phyloP scores from a whole-genome alignment of 1,140 invertebrate genomes.

The Lucilia cuprina region DNA sequence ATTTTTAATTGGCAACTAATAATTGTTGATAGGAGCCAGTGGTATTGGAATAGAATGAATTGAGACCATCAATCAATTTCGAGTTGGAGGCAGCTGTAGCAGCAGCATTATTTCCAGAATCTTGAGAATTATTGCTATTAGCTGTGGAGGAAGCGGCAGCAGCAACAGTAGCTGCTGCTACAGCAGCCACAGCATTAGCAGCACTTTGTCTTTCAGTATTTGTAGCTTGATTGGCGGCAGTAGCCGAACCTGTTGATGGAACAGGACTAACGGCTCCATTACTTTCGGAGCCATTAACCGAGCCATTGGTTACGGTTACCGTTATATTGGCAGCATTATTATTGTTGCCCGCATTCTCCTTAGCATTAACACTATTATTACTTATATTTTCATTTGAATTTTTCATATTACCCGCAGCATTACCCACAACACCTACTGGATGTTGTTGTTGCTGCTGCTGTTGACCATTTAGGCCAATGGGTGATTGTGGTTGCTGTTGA shows the following conservation, averaged over 20 bases:
- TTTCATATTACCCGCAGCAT: conserved; percentile 7
- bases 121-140: conserved; percentile 36
- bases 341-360: conserved; percentile 37
- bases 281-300: neutral
- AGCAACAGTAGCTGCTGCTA: conserved; percentile 19
- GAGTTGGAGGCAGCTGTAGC: conserved; percentile 42
- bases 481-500: conserved; percentile 34
- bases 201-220: conserved; percentile 26
- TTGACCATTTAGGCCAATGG: neutral
- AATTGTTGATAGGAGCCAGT: conserved; percentile 57
- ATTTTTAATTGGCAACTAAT: conserved; percentile 59
- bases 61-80: conserved; percentile 60
- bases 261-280: neutral
- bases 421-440: conserved; percentile 9
- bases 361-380: conserved; percentile 1
- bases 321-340: conserved; percentile 34
- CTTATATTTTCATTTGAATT: conserved; percentile 24
- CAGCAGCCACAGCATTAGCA: conserved; percentile 27
- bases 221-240: neutral
- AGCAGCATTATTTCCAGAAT: conserved; percentile 27
- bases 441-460: conserved; percentile 37
- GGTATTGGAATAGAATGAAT: conserved; percentile 55
- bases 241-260: neutral
- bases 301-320: conserved; percentile 36
- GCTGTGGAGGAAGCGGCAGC: conserved; percentile 32